Conservation (phyloP, 2,888 invertebrate species). For the Melikaiella ostensackeni region DNA sequence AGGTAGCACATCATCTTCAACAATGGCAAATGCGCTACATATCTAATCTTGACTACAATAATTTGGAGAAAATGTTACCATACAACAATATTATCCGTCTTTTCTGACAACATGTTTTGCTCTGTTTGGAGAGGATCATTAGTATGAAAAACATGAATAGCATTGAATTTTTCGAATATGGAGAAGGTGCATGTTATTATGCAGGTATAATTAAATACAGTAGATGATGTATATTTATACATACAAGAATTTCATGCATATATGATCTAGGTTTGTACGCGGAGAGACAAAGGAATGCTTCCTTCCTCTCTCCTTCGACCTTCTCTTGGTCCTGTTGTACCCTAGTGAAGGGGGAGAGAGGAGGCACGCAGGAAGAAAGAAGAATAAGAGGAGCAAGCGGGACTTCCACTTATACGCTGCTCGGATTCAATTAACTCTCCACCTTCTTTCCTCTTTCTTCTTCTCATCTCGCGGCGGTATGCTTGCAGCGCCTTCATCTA, state of each 20-base stretch:
- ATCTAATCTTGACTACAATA: no score
- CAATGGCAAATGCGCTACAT: no score
- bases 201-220: slow-evolving; percentile 34
- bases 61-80: no score
- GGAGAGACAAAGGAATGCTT: slow-evolving; percentile 75
- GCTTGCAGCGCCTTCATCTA: slow-evolving; percentile 60
- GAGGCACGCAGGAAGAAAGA: slow-evolving; percentile 70
- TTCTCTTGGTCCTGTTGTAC: slow-evolving; percentile 48
- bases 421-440: slow-evolving; percentile 77
- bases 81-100: no score
- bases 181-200: not conserved
- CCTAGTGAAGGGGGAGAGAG: slow-evolving; percentile 49
- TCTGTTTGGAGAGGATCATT: no score
- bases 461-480: slow-evolving; percentile 68
- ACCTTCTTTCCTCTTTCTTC: slow-evolving; percentile 67
- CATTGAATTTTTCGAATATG: slow-evolving; percentile 7
- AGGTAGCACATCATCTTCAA: no score
- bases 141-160: not conserved
- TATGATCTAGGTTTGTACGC: slow-evolving; percentile 68
- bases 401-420: slow-evolving; percentile 77
- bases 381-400: slow-evolving; percentile 71
- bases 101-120: no score
- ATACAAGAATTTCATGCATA: slow-evolving; percentile 46
- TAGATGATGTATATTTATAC: slow-evolving; percentile 49
- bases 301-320: slow-evolving; percentile 56